Base-by-base conservation (phyloP, 2,113 vertebrate genomes). In the Pitta sordida region DNA sequence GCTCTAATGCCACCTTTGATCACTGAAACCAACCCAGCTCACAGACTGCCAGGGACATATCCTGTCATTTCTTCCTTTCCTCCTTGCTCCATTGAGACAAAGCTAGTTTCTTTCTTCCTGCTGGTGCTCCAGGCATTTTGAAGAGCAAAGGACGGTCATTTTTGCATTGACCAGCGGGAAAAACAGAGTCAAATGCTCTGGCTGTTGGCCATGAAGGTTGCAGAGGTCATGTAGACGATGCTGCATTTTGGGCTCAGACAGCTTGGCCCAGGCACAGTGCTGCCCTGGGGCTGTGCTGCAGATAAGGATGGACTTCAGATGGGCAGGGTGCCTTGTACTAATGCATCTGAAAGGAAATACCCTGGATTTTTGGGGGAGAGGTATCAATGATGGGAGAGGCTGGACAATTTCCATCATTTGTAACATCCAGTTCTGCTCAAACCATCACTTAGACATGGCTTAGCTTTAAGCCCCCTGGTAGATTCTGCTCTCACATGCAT, bases 1-100 rank as follows among this genome's bases (percentile, higher is more conserved):
- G 8, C 73, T 89, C 80, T 86, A 73, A 92, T 62, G 69, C 89
- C 87, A 86, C 60, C 88, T 96, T 94, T 95, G 90, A 96, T 96
- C 83, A 73, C 81, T 82, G 83, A 91, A 90, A 91, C 77, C 79
- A 94, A 1, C 83, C 58, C 91, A 62, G 91, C 70, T 49, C 81
- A 52, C 65, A 69, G 81, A 91, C 26, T 93, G 71, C 44, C 79
- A 62, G 63, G 85, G 88, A 95, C 9, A 5, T 2, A 2, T 85
- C 86, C 71, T 83, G 90, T 87, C 52, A 56, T 92, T 93, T 77
- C 71, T 92, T 69, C 46, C 69, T 87, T 74, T 89, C 48, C 79
- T 55, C 49, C 49, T 91, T 0, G 0, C 49, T 90, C 73, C 51
- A 63, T 59, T 89, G 84, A 94, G 86, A 74, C 37, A 34, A 79